Evolutionary conservation across 2,888 invertebrate genomes (phyloP).

Genomic region (Leptinotarsa peninsularis): DNA sequence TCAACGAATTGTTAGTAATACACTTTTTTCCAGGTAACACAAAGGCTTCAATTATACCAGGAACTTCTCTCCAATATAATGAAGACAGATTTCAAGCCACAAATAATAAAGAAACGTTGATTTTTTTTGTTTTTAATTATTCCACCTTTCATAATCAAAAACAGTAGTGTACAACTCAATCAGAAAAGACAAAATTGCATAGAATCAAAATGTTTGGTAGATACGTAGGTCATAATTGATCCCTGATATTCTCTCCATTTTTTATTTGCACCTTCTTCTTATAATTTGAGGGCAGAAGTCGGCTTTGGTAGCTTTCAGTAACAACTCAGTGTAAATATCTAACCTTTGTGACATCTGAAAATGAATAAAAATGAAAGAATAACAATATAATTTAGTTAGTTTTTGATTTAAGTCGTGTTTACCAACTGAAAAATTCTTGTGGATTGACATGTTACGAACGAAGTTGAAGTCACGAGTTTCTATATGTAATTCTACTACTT

Average conservation of each 20-base stretch:
- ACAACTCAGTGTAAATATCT: constrained; percentile 84
- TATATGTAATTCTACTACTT: too few species aligned
- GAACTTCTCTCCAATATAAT: constrained; percentile 78
- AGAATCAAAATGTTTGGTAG: constrained; percentile 1
- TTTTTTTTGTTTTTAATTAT: background rate
- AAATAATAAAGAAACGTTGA: constrained; percentile 72
- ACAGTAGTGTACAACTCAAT: background rate
- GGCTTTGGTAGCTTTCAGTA: constrained; percentile 77
- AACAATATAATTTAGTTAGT: too few species aligned
- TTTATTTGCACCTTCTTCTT: constrained; percentile 59
- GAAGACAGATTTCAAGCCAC: constrained; percentile 81
- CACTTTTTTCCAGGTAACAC: constrained; percentile 81
- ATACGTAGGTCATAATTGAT: too few species aligned
- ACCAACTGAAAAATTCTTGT: too few species aligned
- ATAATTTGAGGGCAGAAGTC: constrained; percentile 86
- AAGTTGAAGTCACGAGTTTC: too few species aligned
- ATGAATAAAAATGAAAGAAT: constrained; percentile 42
- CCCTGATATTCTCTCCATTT: constrained; percentile 22
- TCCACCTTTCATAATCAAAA: background rate
- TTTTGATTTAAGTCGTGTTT: too few species aligned
- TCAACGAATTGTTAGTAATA: background rate
- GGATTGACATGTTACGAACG: too few species aligned
- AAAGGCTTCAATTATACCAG: constrained; percentile 89
- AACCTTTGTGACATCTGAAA: constrained; percentile 89
- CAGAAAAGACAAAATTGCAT: background rate